Percentiles rank a stretch among this genome's conserved stretches.
Conservation (phyloP, 2,888 invertebrate species). For the Petrolisthes cinctipes region DNA sequence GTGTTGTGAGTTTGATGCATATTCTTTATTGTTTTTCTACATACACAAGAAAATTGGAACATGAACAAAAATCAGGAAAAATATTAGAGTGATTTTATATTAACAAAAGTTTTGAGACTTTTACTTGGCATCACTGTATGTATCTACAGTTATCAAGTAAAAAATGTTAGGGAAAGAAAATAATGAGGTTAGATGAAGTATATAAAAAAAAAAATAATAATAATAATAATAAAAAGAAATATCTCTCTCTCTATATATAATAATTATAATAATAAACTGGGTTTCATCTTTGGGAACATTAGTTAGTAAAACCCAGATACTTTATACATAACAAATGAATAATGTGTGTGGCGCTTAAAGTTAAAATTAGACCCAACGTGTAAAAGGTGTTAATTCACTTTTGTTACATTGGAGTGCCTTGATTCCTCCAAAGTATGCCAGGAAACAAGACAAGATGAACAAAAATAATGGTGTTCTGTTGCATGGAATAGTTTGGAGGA, state of each 20-base stretch:
- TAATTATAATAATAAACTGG: slow-evolving; percentile 30
- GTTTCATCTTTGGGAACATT: slow-evolving; percentile 50
- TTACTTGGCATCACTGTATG: neutral
- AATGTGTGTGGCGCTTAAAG: no score
- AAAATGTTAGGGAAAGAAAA: no score
- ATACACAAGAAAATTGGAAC: slow-evolving; percentile 2
- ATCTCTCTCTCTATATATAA: slow-evolving; percentile 41
- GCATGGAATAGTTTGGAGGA: no score
- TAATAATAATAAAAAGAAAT: slow-evolving; percentile 23
- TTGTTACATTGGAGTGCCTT: no score
- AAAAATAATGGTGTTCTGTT: no score
- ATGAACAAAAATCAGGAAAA: slow-evolving; percentile 3
- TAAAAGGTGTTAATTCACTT: no score
- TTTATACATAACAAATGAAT: slow-evolving; percentile 45
- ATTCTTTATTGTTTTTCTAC: slow-evolving; percentile 21
- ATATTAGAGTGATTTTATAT: neutral
- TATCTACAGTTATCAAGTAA: no score
- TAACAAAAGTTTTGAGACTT: slow-evolving; percentile 26
- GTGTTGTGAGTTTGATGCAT: neutral
- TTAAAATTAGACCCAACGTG: no score
- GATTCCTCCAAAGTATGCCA: no score
- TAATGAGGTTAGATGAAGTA: no score
- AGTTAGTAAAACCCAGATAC: slow-evolving; percentile 52
- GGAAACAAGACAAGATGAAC: no score
- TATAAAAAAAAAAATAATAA: slow-evolving; percentile 23